These are phyloP conservation scores for Troides oblongomaculatus DNA, from an alignment of 2,888 invertebrate genomes.

Conservation along the genomic window DNA sequence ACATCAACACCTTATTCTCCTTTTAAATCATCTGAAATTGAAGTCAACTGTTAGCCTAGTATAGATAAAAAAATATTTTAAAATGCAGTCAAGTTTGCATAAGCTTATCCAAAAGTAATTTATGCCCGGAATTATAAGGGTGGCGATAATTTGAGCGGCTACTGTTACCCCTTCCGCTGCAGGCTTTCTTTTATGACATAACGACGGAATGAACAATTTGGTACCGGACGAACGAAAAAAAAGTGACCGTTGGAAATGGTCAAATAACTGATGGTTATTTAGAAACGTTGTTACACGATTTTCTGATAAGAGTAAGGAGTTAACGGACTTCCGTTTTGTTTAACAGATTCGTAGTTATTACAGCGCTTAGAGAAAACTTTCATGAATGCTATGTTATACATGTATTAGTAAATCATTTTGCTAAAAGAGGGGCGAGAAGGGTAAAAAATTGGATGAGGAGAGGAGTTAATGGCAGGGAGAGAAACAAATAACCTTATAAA, in stretches of 20 bases:
- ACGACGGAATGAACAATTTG: slow-evolving; percentile 47
- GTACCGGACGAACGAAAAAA: slow-evolving; percentile 46
- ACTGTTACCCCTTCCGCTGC: slow-evolving; percentile 51
- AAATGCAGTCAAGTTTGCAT: slow-evolving; percentile 8
- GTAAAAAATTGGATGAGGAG: too few relatives aligned
- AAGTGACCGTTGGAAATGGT: slow-evolving; percentile 64
- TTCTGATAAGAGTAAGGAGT: slow-evolving; percentile 10
- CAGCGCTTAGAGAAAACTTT: neutral
- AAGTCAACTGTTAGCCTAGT: too few relatives aligned
- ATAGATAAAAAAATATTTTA: neutral
- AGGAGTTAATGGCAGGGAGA: too few relatives aligned
- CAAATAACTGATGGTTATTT: slow-evolving; percentile 47
- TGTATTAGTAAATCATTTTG: too few relatives aligned
- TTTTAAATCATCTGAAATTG: too few relatives aligned
- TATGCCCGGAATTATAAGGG: slow-evolving; percentile 46
- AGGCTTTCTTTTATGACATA: slow-evolving; percentile 56
- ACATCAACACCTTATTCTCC: too few relatives aligned
- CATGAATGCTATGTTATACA: too few relatives aligned
- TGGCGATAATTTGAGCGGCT: slow-evolving; percentile 45
- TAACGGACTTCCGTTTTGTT: slow-evolving; percentile 17
- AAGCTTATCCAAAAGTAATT: slow-evolving; percentile 38
- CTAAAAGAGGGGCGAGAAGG: too few relatives aligned
- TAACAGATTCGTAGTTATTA: neutral
- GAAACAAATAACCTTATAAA: too few relatives aligned
- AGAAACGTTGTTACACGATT: slow-evolving; percentile 22